A percentile compares a stretch with the other conserved stretches of the same genome.
These are phyloP conservation scores for Galendromus occidentalis DNA, from an alignment of 1,140 invertebrate genomes.

Conservation along the genomic window DNA sequence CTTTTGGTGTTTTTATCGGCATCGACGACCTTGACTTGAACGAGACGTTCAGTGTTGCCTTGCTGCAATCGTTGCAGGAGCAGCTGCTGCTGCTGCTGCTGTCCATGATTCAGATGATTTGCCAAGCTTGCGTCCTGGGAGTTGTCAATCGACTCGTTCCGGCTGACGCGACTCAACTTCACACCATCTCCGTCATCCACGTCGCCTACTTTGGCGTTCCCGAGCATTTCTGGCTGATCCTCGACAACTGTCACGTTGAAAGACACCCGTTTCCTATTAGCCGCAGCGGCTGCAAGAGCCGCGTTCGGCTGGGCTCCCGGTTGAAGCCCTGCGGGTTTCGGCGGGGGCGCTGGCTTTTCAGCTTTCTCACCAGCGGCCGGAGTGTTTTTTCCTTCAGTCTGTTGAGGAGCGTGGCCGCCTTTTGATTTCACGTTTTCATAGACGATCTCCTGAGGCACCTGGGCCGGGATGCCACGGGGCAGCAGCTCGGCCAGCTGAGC, in stretches of 20 bases:
- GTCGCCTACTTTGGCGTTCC: not conserved
- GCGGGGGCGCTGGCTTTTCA: not conserved
- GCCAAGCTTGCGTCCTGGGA: not conserved
- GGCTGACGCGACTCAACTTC: not conserved
- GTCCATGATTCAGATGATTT: not conserved
- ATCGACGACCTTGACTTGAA: constrained; percentile 7
- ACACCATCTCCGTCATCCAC: not conserved
- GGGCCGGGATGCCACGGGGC: not conserved
- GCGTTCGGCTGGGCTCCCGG: not conserved
- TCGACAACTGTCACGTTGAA: not conserved
- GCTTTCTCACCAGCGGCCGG: not conserved
- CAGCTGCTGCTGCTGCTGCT: not conserved
- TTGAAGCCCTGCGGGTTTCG: not conserved
- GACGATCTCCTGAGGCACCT: not conserved
- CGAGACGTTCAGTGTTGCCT: not conserved
- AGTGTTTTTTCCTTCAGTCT: not conserved
- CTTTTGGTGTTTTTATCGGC: not conserved
- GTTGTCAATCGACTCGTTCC: not conserved
- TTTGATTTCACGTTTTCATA: constrained; percentile 4
- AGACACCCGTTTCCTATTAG: not conserved
- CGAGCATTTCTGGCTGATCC: not conserved
- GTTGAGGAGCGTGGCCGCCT: not conserved
- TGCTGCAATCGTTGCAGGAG: not conserved
- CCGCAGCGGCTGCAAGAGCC: too few relatives aligned
- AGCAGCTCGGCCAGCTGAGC: not conserved